Base-by-base conservation (phyloP, 2,113 vertebrate species). In the Conger conger region DNA sequence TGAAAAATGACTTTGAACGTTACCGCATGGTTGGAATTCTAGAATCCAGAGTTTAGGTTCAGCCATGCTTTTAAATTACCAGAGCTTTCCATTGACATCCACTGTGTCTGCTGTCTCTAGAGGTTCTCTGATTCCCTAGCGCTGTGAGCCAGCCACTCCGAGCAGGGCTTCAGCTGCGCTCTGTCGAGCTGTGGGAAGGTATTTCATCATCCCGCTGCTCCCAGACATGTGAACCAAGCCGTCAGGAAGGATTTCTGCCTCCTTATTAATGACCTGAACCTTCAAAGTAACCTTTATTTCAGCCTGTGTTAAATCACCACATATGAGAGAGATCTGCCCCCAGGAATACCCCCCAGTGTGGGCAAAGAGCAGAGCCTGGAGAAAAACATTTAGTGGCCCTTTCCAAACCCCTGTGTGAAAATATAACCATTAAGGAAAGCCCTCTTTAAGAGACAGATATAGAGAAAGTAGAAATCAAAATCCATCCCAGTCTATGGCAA, bases 301-400 rank as follows among this genome's bases (percentile, higher is more conserved):
- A 90, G 88, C 92, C 93, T 90, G 93, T 93, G 94, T 90, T 94
- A 89, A 91, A 93, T 91, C 1, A 27, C 94, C 94, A 94, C 92
- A 94, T 95, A 94, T 93, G 91, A 94, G 89, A 90, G 94, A 94
- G 96, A 94, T 91, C 87, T 92, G 84, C 94, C 94, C 93, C 86
- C 37, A 93, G 94, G 95, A 95, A 93, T 95, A 93, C 88, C 91
- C 92, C 86, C 76, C 57, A 73, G 50, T 60, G 35, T 86, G 81
- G 42, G 73, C 73, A 79, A 63, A 53, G 20, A 82, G 23, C 50
- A 79, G 83, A 84, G 76, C 16, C 33, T n/a, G 27, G 15, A 35
- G n/a, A 73, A 36, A 85, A 78, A 53, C 54, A 80, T 33, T 17
- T 11, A 80, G 30, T 35, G 1, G 4, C 20, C 77, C 27, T n/a